phyloP scores from a whole-genome alignment of 1,140 invertebrate genomes.

The Calephelis nemesis region DNA sequence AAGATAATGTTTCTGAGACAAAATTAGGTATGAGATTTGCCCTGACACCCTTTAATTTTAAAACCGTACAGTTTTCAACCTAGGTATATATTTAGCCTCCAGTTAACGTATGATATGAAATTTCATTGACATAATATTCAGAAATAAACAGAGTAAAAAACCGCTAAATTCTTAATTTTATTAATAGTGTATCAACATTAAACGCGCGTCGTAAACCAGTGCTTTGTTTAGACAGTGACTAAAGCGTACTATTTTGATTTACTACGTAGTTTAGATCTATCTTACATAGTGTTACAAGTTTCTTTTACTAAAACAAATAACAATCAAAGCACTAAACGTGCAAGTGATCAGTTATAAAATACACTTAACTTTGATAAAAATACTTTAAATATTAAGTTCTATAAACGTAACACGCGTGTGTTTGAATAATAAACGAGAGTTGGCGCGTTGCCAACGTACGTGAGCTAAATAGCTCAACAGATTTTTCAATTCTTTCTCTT shows the following conservation, averaged over 20 bases:
- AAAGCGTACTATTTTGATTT: background rate
- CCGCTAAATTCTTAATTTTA: background rate
- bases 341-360: conserved; percentile 32
- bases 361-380: conserved; percentile 50
- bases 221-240: conserved; percentile 16
- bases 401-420: conserved; percentile 68
- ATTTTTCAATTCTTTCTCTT: conserved; percentile 66
- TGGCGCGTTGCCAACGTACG: conserved; percentile 67
- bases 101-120: too few species aligned
- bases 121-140: too few species aligned
- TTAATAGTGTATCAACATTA: conserved; percentile 5
- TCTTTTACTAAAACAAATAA: background rate
- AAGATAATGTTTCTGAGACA: too few species aligned
- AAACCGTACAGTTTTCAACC: too few species aligned
- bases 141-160: background rate
- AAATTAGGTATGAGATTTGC: too few species aligned
- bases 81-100: too few species aligned
- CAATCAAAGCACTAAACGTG: conserved; percentile 20
- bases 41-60: too few species aligned
- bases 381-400: conserved; percentile 74
- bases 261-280: conserved; percentile 4
- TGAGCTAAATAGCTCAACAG: conserved; percentile 60
- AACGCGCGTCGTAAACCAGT: conserved; percentile 4
- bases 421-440: conserved; percentile 67
- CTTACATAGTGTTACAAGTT: background rate